Conservation (phyloP, 2,888 invertebrate genomes). For the Nycteola revayana region DNA sequence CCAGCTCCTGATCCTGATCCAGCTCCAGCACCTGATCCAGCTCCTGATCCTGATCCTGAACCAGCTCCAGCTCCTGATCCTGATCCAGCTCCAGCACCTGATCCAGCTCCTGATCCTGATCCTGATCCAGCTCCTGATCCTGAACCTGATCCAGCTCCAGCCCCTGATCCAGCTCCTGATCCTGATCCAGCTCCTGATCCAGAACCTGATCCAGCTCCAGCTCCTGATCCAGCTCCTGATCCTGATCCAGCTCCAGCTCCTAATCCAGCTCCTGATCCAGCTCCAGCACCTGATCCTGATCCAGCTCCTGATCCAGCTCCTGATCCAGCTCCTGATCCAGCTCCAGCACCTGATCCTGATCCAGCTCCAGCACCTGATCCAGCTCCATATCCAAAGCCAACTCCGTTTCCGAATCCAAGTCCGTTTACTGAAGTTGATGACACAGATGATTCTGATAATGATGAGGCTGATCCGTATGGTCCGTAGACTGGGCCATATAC, state of each 20-base stretch:
- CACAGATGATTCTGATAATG: background rate
- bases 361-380: background rate
- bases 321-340: background rate
- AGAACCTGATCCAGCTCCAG: background rate
- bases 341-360: background rate
- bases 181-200: too few relatives aligned
- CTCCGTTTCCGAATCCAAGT: background rate
- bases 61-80: background rate
- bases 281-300: background rate
- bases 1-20: background rate
- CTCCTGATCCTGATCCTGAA: background rate
- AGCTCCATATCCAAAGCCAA: constrained; percentile 2
- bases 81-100: background rate
- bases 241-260: constrained; percentile 8
- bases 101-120: background rate
- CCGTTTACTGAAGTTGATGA: background rate
- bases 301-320: background rate
- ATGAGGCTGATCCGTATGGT: background rate
- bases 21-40: background rate
- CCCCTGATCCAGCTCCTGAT: background rate
- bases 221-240: background rate
- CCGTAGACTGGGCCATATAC: background rate
- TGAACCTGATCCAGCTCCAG: too few relatives aligned
- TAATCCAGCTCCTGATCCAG: too few relatives aligned
- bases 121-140: too few relatives aligned